Percentiles rank a stretch among this genome's conserved stretches.
Evolutionary conservation across 92 coral and sea anemone species (phyloP).

Genomic region (Parazoanthus atlanticus): DNA sequence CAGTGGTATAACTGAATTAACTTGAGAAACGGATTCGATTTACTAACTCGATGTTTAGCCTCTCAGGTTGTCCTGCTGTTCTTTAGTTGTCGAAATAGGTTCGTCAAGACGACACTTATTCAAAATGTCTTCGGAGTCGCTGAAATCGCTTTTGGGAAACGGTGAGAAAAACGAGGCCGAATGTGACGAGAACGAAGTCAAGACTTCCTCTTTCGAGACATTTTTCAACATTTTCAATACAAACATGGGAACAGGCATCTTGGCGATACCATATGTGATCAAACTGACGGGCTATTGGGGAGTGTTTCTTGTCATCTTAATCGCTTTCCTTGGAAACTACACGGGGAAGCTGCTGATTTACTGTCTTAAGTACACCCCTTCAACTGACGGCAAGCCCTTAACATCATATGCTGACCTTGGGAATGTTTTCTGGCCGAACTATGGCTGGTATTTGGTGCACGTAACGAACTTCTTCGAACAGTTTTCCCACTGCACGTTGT

Average conservation of each 20-base stretch:
- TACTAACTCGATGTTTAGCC: background rate
- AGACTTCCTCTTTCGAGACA: constrained; percentile 78
- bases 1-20: constrained; percentile 33
- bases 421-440: constrained; percentile 88
- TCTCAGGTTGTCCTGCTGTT: constrained; percentile 18
- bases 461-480: constrained; percentile 88
- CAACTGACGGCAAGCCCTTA: constrained; percentile 69
- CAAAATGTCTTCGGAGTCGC: constrained; percentile 36
- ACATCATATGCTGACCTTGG: constrained; percentile 87
- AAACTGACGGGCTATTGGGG: constrained; percentile 95
- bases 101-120: background rate
- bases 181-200: constrained; percentile 47
- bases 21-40: constrained; percentile 19
- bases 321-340: constrained; percentile 84
- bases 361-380: constrained; percentile 83
- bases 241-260: constrained; percentile 92
- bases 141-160: constrained; percentile 51
- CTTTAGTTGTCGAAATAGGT: background rate
- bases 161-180: constrained; percentile 33
- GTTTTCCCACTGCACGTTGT: constrained; percentile 87
- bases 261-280: constrained; percentile 88
- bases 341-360: constrained; percentile 86
- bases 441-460: constrained; percentile 86
- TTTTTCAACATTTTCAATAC: constrained; percentile 90
- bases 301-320: constrained; percentile 70